A percentile compares a stretch with the other conserved stretches of the same genome.
These are phyloP conservation scores for Daktulosphaira vitifoliae DNA, from an alignment of 1,140 invertebrate species.

Conservation along the genomic window DNA sequence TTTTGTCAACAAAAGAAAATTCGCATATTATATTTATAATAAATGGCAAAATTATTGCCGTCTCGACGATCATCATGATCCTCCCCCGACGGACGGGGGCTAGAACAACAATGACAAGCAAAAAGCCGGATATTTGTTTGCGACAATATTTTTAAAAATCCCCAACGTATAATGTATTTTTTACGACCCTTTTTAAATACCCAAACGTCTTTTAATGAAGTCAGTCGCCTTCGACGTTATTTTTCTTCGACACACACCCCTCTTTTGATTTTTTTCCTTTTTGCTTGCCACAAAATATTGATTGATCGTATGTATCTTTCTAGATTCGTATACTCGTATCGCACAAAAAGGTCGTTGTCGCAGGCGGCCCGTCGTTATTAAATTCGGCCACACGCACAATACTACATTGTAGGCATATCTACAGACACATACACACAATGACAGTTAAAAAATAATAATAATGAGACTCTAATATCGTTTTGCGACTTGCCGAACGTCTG, in stretches of 20 bases:
- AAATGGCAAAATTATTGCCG: slow-evolving; percentile 16
- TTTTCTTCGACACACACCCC: neutral
- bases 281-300: slow-evolving; percentile 11
- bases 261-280: neutral
- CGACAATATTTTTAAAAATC: slow-evolving; percentile 28
- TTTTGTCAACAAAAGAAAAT: too few species aligned
- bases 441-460: too few species aligned
- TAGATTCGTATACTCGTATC: neutral
- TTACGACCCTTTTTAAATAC: slow-evolving; percentile 25
- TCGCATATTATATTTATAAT: too few species aligned
- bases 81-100: neutral
- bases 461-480: too few species aligned
- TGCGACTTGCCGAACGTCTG: too few species aligned
- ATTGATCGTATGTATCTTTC: slow-evolving; percentile 19
- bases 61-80: slow-evolving; percentile 5
- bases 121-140: slow-evolving; percentile 29
- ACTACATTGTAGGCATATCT: neutral
- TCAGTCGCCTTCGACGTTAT: slow-evolving; percentile 19
- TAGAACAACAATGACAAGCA: slow-evolving; percentile 28
- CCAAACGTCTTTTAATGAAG: slow-evolving; percentile 32
- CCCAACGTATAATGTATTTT: slow-evolving; percentile 14
- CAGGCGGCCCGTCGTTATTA: slow-evolving; percentile 8
- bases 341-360: slow-evolving; percentile 30
- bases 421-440: neutral
- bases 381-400: slow-evolving; percentile 6